These are phyloP conservation scores for Calidris pugnax DNA, from an alignment of 2,113 vertebrate genomes.

Conservation along the genomic window DNA sequence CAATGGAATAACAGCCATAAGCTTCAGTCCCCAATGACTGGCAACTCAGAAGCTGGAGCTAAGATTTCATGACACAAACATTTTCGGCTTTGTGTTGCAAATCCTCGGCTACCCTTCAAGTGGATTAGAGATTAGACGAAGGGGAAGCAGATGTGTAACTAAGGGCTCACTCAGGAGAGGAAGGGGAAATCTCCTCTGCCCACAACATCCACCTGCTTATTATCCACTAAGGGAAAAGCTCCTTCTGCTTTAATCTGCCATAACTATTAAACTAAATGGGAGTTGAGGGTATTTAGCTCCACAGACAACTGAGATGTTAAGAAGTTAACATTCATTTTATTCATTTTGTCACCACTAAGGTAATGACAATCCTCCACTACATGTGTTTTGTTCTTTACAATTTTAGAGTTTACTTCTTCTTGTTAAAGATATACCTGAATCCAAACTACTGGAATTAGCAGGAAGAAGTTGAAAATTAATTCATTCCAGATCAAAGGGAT, in stretches of 20 bases:
- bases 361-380: background rate
- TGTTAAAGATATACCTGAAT: background rate
- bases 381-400: background rate
- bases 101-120: constrained; percentile 22
- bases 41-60: background rate
- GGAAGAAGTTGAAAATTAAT: background rate
- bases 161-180: background rate
- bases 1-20: constrained; percentile 4
- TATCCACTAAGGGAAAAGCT: background rate
- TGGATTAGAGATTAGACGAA: constrained; percentile 39
- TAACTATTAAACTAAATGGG: background rate
- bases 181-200: background rate
- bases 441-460: background rate
- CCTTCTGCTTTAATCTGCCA: background rate
- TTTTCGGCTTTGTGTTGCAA: background rate
- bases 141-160: constrained; percentile 23
- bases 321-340: background rate
- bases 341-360: background rate
- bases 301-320: background rate
- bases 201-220: background rate
- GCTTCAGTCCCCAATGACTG: background rate
- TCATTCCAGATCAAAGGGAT: background rate
- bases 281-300: background rate
- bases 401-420: background rate
- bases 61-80: constrained; percentile 16